A percentile compares a stretch with the other conserved stretches of the same genome.
Evolutionary conservation across 1,140 invertebrate genomes (phyloP).

Genomic region (Penaeus japonicus): DNA sequence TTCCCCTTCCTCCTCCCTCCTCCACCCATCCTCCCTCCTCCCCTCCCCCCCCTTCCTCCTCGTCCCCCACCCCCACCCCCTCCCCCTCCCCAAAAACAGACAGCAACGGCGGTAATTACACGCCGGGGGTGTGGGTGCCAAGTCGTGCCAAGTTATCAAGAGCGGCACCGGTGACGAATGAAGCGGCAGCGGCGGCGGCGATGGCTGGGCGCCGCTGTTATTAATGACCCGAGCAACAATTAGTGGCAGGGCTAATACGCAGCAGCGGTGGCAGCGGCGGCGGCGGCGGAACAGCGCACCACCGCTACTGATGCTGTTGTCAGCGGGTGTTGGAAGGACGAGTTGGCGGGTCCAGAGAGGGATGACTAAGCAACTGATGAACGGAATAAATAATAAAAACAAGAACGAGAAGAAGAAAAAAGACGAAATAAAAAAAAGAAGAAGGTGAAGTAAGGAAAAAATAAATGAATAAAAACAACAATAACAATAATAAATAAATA

Average conservation of each 20-base stretch:
- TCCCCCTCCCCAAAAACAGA: background rate
- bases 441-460: background rate
- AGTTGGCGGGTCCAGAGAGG: background rate
- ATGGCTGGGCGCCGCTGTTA: constrained; percentile 41
- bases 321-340: background rate
- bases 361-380: no score
- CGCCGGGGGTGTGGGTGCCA: constrained; percentile 3
- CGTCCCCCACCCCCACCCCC: no score
- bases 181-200: constrained; percentile 27
- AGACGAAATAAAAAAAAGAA: background rate
- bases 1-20: no score
- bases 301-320: no score
- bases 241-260: constrained; percentile 23
- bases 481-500: no score
- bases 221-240: constrained; percentile 42
- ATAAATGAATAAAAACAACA: no score
- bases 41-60: no score
- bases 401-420: no score
- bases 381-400: no score
- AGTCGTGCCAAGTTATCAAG: constrained; percentile 30
- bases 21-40: no score
- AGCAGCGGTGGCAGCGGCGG: background rate
- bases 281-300: background rate
- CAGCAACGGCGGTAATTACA: constrained; percentile 46
- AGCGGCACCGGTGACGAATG: constrained; percentile 37